These are phyloP conservation scores for Ovibos moschatus DNA, from an alignment of 2,113 vertebrate genomes.

Conservation along the genomic window DNA sequence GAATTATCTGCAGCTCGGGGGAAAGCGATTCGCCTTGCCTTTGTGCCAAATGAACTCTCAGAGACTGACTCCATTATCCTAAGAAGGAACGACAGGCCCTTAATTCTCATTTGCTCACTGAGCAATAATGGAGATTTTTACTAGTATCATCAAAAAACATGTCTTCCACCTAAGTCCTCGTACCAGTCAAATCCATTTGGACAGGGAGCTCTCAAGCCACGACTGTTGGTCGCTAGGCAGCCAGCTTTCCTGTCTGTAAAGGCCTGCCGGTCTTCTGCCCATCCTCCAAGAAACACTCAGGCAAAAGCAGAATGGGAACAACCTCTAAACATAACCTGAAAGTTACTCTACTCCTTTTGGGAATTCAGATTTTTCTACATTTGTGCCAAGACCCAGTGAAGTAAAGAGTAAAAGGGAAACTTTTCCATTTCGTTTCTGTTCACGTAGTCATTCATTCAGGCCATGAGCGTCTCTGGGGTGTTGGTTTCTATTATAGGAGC, in stretches of 20 bases:
- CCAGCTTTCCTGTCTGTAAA: neutral
- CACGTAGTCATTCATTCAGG: neutral
- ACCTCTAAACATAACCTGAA: neutral
- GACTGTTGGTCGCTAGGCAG: neutral
- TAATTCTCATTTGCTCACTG: neutral
- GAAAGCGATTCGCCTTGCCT: neutral
- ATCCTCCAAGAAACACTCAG: neutral
- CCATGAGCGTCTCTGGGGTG: fast-evolving
- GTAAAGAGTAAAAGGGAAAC: neutral
- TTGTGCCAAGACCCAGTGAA: neutral
- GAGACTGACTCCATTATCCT: neutral
- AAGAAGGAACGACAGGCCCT: neutral
- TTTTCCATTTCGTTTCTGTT: neutral
- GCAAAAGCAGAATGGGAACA: neutral
- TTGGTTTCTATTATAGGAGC: neutral
- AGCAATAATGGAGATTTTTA: neutral
- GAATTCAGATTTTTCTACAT: neutral
- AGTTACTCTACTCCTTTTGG: neutral
- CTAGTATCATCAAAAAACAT: neutral
- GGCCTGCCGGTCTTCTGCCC: neutral
- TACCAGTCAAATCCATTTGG: neutral
- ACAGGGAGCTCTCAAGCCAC: neutral
- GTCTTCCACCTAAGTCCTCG: too few species aligned
- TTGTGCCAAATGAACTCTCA: constrained; percentile 19
- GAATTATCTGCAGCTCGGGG: neutral